phyloP scores from a whole-genome alignment of 2,113 vertebrate genomes.

The Eclectus roratus region DNA sequence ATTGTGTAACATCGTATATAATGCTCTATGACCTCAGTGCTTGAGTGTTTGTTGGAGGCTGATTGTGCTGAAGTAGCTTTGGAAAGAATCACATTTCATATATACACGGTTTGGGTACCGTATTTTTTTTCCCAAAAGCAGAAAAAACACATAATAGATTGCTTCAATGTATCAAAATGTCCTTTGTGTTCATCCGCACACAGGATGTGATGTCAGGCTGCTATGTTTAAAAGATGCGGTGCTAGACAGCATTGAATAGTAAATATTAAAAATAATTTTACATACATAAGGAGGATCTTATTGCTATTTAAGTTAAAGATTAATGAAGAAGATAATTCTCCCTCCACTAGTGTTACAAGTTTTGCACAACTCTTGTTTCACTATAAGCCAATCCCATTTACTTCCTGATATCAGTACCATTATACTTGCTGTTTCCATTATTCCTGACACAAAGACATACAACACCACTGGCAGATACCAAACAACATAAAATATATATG shows the following conservation, averaged over 20 bases:
- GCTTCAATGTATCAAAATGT: not conserved
- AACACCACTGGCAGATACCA: not conserved
- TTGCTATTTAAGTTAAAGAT: not conserved
- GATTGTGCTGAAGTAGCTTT: not conserved
- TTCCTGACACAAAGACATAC: not conserved
- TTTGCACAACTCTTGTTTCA: not conserved
- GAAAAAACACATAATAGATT: not conserved
- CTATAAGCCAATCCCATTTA: not conserved
- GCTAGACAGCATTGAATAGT: not conserved
- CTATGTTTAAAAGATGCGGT: not conserved
- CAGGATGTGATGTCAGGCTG: not conserved
- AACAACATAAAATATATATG: not conserved
- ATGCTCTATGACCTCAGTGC: not conserved
- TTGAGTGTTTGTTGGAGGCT: not conserved
- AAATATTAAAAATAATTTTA: not conserved
- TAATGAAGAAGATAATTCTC: not conserved
- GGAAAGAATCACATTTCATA: conserved; percentile 1
- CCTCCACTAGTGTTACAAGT: not conserved
- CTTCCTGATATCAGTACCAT: not conserved
- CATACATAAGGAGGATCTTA: not conserved
- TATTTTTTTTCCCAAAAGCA: not conserved
- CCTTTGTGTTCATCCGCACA: not conserved
- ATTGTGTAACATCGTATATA: not conserved
- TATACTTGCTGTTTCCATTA: not conserved
- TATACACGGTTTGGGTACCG: not conserved